A percentile compares a stretch with the other conserved stretches of the same genome.
Evolutionary conservation across 1,140 invertebrate genomes (phyloP).

Genomic region (Nasonia longicornis): DNA sequence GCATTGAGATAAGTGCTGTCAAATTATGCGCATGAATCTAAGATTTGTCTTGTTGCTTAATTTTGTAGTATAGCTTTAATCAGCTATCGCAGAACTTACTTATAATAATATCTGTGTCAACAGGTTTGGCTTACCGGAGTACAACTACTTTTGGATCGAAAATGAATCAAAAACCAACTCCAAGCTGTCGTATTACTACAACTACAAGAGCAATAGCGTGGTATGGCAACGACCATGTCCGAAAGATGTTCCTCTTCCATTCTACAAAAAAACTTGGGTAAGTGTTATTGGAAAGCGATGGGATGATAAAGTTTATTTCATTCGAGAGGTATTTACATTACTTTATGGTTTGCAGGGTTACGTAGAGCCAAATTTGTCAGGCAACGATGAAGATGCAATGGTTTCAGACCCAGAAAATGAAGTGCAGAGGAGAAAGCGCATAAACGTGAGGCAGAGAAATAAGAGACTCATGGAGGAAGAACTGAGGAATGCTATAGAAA

Average conservation of each 20-base stretch:
- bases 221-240: conserved; percentile 49
- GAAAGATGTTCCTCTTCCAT: conserved; percentile 38
- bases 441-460: conserved; percentile 25
- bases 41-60: neutral
- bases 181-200: conserved; percentile 45
- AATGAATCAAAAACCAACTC: conserved; percentile 49
- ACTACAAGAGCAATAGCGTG: conserved; percentile 40
- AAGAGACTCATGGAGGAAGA: conserved; percentile 7
- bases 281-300: neutral
- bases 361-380: neutral
- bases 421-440: neutral
- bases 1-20: too few species aligned
- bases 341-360: conserved; percentile 20
- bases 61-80: neutral
- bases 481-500: neutral
- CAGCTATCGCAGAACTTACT: neutral
- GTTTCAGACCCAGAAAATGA: conserved; percentile 34
- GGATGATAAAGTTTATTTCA: neutral
- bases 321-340: neutral
- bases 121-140: conserved; percentile 51
- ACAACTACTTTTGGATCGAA: conserved; percentile 53
- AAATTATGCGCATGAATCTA: too few species aligned
- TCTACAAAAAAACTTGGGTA: conserved; percentile 35
- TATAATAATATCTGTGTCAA: conserved; percentile 19
- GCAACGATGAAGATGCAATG: conserved; percentile 24